Evolutionary conservation across 2,797 vertebrate genomes (phyloP), one percentile per base, ranked within the genome.

Genomic region (Gadopsis bispinosus): DNA sequence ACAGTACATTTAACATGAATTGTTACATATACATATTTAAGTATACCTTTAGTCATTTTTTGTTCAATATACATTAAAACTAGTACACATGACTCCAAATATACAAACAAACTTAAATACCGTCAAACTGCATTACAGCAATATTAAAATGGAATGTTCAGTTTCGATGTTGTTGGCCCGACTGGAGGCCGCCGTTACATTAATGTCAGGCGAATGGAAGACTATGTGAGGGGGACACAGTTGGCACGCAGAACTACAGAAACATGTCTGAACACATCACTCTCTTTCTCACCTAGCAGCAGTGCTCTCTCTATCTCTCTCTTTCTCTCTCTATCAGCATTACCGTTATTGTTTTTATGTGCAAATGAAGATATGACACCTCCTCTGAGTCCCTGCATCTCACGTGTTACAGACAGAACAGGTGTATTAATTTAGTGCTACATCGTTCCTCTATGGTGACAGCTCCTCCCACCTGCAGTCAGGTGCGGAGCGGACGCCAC

Each of bases 1-100:
- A 99, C 96, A 97, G 94, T 96, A 97, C 97, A 97, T 97, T 97
- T 95, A 95, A 95, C 96, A 95, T 95, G 91, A 95, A 95, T 95
- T 93, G 95, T 96, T 96, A 96, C 92, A 89, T 91, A 90, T 89
- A 92, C 86, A 93, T 91, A 90, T 87, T 89, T 91, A 96, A 95
- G 96, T 96, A 97, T 96, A 96, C 93, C 94, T 95, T 95, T 91
- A 89, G 89, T 94, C 91, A 51, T 92, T 82, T 89, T 94, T 95
- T 95, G 94, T 94, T 95, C 97, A 97, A 98, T 98, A 98, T 98
- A 98, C 96, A 97, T 96, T 95, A 94, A 95, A 97, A 95, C 95
- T 97, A 97, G 94, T 96, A 97, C 96, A 97, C 95, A 93, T 74
- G 94, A 96, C 93, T 95, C 93, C 91, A 95, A 96, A 97, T 97